phyloP scores from a whole-genome alignment of 2,888 invertebrate species.

The Fragum sueziense region DNA sequence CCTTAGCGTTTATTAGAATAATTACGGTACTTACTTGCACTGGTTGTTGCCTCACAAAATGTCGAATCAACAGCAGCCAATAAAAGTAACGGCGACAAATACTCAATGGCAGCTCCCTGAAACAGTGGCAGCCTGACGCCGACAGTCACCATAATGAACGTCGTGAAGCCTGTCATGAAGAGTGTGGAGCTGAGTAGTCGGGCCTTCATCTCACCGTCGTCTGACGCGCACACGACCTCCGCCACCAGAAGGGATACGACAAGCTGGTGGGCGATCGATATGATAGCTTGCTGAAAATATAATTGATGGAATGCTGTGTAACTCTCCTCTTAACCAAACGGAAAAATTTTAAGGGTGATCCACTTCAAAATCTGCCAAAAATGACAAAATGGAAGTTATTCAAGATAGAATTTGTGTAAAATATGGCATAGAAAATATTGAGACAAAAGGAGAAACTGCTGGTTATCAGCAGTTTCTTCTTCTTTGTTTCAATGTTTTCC shows the following conservation, averaged over 20 bases:
- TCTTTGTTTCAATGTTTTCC: too few species aligned
- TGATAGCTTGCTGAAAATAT: constrained; percentile 66
- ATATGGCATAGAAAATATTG: too few species aligned
- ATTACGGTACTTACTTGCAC: constrained; percentile 6
- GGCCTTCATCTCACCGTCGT: constrained; percentile 65
- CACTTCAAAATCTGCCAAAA: too few species aligned
- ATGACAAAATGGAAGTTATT: too few species aligned
- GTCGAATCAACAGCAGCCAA: constrained; percentile 64
- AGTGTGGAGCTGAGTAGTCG: constrained; percentile 69
- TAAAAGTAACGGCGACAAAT: constrained; percentile 71
- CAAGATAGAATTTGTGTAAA: too few species aligned
- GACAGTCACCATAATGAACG: constrained; percentile 67
- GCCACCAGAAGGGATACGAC: constrained; percentile 66
- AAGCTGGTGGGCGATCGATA: constrained; percentile 64
- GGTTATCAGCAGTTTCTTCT: too few species aligned
- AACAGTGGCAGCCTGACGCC: constrained; percentile 70
- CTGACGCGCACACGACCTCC: constrained; percentile 67
- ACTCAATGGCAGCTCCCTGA: constrained; percentile 71
- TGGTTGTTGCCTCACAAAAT: constrained; percentile 44
- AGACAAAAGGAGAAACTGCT: too few species aligned
- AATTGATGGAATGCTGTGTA: too few species aligned
- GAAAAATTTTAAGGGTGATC: too few species aligned
- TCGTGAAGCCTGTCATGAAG: constrained; percentile 69
- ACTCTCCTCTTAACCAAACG: too few species aligned
- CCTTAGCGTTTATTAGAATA: too few species aligned